Conservation (phyloP, 2,113 vertebrate species). For the Platycercus adscitus region DNA sequence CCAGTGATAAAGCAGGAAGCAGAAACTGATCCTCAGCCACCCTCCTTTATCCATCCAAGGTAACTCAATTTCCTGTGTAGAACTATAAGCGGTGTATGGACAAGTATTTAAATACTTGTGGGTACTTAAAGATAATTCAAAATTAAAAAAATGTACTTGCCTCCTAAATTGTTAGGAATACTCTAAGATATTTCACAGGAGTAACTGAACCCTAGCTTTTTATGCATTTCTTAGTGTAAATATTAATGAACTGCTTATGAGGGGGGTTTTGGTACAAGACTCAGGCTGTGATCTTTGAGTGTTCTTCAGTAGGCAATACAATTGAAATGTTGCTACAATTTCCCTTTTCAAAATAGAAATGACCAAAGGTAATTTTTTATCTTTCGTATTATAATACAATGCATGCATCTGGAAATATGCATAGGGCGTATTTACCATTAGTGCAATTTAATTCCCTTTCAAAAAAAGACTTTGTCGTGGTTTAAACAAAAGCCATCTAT, state of each 20-base stretch:
- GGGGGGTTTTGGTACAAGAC: not conserved
- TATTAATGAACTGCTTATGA: not conserved
- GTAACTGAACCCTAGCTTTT: not conserved
- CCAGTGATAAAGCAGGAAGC: constrained; percentile 96
- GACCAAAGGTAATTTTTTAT: not conserved
- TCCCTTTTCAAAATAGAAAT: not conserved
- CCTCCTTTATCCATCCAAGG: constrained; percentile 92
- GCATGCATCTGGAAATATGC: not conserved
- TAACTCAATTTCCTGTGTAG: constrained; percentile 55
- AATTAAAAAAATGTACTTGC: not conserved
- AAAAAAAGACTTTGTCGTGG: not conserved
- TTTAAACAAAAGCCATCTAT: too few relatives aligned
- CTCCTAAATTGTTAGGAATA: not conserved
- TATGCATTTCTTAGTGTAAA: not conserved
- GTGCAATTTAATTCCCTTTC: not conserved
- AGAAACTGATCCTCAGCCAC: constrained; percentile 78
- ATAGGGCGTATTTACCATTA: not conserved
- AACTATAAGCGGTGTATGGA: not conserved
- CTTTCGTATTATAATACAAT: not conserved
- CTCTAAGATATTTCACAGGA: not conserved
- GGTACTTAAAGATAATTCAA: not conserved
- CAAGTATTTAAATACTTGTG: not conserved
- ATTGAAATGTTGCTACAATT: not conserved
- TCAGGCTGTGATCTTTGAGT: not conserved
- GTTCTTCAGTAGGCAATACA: not conserved